Evolutionary conservation across 2,113 vertebrate species (phyloP).

Genomic region (Montifringilla adamsi): DNA sequence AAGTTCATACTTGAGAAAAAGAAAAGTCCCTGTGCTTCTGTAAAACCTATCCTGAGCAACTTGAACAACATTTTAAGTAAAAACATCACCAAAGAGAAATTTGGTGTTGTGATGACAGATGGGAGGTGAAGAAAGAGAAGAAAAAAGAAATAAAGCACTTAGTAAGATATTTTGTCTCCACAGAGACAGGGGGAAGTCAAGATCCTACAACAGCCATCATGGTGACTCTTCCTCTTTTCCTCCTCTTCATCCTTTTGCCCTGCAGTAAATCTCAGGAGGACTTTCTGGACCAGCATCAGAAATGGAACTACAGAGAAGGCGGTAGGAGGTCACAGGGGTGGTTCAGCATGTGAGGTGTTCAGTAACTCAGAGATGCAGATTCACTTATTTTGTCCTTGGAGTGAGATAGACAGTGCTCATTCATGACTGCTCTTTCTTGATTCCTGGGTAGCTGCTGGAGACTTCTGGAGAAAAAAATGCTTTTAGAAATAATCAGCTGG

Average conservation of each 20-base stretch:
- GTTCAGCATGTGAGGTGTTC: background rate
- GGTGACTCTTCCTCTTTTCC: constrained; percentile 13
- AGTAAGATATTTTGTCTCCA: background rate
- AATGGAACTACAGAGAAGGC: constrained; percentile 75
- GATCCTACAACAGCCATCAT: background rate
- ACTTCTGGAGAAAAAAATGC: background rate
- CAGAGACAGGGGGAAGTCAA: constrained; percentile 4
- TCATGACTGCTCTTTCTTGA: background rate
- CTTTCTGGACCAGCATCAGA: constrained; percentile 28
- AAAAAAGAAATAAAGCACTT: background rate
- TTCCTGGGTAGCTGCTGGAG: background rate
- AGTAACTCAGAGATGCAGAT: background rate
- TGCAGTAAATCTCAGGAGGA: constrained; percentile 35
- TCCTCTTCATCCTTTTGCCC: constrained; percentile 34
- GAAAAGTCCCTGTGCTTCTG: background rate
- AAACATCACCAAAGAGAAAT: background rate
- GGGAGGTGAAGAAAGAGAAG: background rate
- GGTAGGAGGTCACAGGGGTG: constrained; percentile 39
- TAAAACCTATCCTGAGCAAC: background rate
- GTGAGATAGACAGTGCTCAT: background rate
- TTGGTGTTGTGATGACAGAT: background rate
- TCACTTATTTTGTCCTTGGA: background rate
- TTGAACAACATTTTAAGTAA: background rate
- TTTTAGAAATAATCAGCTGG: background rate
- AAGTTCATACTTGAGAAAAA: background rate